Base-by-base conservation (phyloP, 2,797 vertebrate genomes). In the Erpetoichthys calabaricus region DNA sequence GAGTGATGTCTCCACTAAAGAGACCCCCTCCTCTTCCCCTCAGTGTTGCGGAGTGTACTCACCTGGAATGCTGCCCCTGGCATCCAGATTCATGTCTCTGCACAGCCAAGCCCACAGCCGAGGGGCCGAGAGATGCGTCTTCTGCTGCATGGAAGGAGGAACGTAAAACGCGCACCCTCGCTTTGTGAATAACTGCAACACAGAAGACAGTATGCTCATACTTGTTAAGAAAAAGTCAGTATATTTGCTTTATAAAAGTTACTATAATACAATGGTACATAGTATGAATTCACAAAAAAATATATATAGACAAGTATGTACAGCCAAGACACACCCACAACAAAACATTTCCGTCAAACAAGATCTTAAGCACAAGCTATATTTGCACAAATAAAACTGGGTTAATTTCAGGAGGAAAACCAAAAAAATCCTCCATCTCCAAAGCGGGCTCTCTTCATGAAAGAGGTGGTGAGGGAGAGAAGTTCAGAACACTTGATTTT, bases 231-330 rank as follows among this genome's bases (percentile, higher is more conserved):
- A 89, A 65, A 89, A 83, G 86, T 89, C 85, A 86, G 86, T 88
- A 85, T 89, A 87, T 89, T 88, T 85, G 85, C 85, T 89, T 89
- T 89, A 89, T 89, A 89, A 89, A 89, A 89, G 85, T 86, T 89
- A 88, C 86, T 88, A 89, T 89, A 85, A 86, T 88, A 89, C 86
- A 89, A 87, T 86, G 84, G 83, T 89, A 89, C 85, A 89, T 81
- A 86, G 81, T 87, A 85, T 87, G 80, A 88, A 87, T 86, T 87
- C 83, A 87, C 84, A 86, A 86, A 88, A 86, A 81, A 25, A 25
- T 25, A 25, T 86, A 87, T 87, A 87, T 86, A 75, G 83, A 89
- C 81, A 83, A 83, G 75, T 87, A 87, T 87, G 73, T 86, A 88
- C 85, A 86, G 59, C 80, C 81, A 82, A 86, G 82, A 88, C 83